Conservation (phyloP, 2,888 invertebrate species). For the Palloptera scutellata region DNA sequence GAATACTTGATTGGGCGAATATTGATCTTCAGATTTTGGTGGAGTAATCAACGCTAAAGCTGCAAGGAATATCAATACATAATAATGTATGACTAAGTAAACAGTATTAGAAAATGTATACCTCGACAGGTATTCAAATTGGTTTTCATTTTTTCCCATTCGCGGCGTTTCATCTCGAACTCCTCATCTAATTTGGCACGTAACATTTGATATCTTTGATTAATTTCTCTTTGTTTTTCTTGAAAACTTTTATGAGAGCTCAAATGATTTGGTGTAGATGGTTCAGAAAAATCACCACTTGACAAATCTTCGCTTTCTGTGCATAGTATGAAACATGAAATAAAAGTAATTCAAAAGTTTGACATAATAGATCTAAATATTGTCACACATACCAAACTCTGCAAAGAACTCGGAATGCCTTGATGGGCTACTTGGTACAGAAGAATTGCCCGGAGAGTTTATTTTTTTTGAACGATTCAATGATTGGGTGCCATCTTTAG, state of each 20-base stretch:
- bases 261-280: slow-evolving; percentile 56
- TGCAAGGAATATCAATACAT: slow-evolving; percentile 3
- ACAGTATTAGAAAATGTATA: slow-evolving; percentile 44
- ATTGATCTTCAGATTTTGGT: slow-evolving; percentile 51
- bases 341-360: not conserved
- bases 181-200: slow-evolving; percentile 77
- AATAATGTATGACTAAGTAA: not conserved
- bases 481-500: slow-evolving; percentile 58
- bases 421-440: slow-evolving; percentile 76
- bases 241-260: slow-evolving; percentile 52
- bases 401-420: slow-evolving; percentile 73
- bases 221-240: slow-evolving; percentile 71
- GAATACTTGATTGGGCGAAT: slow-evolving; percentile 49
- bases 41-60: slow-evolving; percentile 41
- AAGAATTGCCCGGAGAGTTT: slow-evolving; percentile 64
- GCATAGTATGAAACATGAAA: too few species aligned
- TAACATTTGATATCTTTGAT: slow-evolving; percentile 75
- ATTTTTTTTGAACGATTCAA: slow-evolving; percentile 69
- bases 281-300: slow-evolving; percentile 67
- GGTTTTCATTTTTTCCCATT: slow-evolving; percentile 67
- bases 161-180: slow-evolving; percentile 76
- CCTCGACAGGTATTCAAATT: slow-evolving; percentile 43
- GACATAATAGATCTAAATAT: not conserved
- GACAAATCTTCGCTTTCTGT: slow-evolving; percentile 64
- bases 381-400: slow-evolving; percentile 68